Evolutionary conservation across 2,113 vertebrate species (phyloP).

Genomic region (Progne subis): DNA sequence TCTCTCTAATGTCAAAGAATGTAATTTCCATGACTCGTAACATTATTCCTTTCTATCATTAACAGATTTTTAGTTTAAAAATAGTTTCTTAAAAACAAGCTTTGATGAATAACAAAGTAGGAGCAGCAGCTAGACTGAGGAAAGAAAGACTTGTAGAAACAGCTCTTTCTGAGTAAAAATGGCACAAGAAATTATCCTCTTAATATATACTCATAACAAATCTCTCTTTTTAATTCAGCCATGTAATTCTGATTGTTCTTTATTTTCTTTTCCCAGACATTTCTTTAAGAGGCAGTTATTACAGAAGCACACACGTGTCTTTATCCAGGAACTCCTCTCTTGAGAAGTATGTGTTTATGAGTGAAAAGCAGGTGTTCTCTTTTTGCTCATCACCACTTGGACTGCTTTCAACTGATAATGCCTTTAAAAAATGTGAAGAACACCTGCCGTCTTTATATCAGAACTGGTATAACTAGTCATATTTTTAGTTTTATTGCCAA

Average conservation of each 20-base stretch:
- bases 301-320: not conserved
- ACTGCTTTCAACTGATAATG: conserved; percentile 43
- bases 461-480: conserved; percentile 22
- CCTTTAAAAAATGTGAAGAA: conserved; percentile 29
- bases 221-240: not conserved
- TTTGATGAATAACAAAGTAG: not conserved
- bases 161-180: not conserved
- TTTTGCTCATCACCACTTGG: conserved; percentile 52
- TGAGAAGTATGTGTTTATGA: conserved; percentile 24
- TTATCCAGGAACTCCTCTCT: not conserved
- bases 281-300: not conserved
- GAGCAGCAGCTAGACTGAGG: not conserved
- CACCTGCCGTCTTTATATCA: conserved; percentile 36
- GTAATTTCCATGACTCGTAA: not conserved
- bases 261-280: not conserved
- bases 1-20: not conserved
- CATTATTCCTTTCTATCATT: not conserved
- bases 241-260: not conserved
- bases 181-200: not conserved
- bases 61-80: not conserved
- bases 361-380: conserved; percentile 54
- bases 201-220: not conserved
- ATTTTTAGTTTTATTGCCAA: conserved; percentile 50
- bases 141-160: not conserved
- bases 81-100: not conserved